These are phyloP conservation scores for Holotrichia oblita DNA, from an alignment of 1,140 invertebrate genomes.

Conservation along the genomic window DNA sequence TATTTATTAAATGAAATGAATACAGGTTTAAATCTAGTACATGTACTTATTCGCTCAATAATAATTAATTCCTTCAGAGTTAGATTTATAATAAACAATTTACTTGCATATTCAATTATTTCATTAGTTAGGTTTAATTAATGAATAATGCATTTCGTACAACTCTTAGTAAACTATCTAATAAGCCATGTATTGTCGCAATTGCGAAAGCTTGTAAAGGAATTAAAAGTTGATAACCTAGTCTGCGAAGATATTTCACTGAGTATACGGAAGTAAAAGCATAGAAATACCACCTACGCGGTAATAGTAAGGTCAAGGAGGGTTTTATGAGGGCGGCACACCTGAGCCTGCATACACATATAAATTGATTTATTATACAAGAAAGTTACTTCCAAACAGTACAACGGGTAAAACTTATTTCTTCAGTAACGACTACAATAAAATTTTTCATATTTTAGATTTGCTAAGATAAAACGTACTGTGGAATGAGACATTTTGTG, in stretches of 20 bases:
- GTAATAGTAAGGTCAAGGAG: constrained; percentile 28
- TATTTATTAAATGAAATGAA: too few species aligned
- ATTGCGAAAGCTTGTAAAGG: background rate
- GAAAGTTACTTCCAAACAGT: background rate
- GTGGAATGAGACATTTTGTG: background rate
- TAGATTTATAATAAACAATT: background rate
- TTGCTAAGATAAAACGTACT: background rate
- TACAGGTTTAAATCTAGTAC: too few species aligned
- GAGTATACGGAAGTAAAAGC: constrained; percentile 35
- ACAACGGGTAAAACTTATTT: constrained; percentile 23
- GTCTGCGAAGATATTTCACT: constrained; percentile 27
- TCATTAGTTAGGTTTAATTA: background rate
- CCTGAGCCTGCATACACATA: constrained; percentile 29
- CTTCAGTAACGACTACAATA: background rate
- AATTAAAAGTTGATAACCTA: constrained; percentile 25
- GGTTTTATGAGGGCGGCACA: constrained; percentile 35
- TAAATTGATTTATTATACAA: constrained; percentile 25
- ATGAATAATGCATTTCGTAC: background rate
- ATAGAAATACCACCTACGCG: constrained; percentile 17
- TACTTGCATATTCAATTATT: background rate
- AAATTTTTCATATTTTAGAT: background rate
- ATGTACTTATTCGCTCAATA: too few species aligned
- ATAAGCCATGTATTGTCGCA: background rate
- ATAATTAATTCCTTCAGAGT: background rate
- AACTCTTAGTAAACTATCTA: background rate